Conservation (phyloP, 2,113 vertebrate genomes). For the Suricata suricatta region DNA sequence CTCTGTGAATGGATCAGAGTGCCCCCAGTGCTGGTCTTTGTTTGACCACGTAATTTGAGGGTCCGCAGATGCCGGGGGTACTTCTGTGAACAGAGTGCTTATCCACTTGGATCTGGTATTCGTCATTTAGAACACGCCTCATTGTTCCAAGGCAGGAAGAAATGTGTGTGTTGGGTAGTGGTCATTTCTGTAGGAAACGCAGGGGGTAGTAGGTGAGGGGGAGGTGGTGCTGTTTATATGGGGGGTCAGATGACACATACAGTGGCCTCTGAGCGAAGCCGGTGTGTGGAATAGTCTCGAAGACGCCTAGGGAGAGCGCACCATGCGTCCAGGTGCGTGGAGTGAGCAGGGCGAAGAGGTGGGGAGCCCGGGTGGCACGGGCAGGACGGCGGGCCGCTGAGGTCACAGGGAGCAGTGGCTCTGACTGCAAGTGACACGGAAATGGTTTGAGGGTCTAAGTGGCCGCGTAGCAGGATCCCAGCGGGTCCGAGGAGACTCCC, state of each 20-base stretch:
- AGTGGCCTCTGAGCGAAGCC: neutral
- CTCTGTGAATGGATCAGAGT: neutral
- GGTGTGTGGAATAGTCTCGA: neutral
- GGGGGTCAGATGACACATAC: neutral
- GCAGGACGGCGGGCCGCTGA: accelerated
- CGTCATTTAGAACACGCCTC: neutral
- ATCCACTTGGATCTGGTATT: neutral
- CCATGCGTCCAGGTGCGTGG: neutral
- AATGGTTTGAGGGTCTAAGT: neutral
- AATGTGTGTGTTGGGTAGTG: neutral
- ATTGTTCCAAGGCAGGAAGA: neutral
- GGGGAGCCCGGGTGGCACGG: neutral
- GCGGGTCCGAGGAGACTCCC: accelerated
- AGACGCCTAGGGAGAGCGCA: neutral
- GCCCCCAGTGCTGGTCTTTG: neutral
- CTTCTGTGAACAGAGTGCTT: neutral
- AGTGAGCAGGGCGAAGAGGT: neutral
- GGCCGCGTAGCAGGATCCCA: neutral
- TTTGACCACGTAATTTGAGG: too few species aligned
- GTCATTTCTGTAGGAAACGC: neutral
- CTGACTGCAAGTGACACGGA: accelerated
- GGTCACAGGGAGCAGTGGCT: too few species aligned
- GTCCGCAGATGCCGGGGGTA: neutral
- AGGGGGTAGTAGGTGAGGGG: neutral
- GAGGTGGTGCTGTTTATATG: neutral